A percentile compares a stretch with the other conserved stretches of the same genome.
Conservation (phyloP, 2,113 vertebrate genomes). For the Bucco capensis region DNA sequence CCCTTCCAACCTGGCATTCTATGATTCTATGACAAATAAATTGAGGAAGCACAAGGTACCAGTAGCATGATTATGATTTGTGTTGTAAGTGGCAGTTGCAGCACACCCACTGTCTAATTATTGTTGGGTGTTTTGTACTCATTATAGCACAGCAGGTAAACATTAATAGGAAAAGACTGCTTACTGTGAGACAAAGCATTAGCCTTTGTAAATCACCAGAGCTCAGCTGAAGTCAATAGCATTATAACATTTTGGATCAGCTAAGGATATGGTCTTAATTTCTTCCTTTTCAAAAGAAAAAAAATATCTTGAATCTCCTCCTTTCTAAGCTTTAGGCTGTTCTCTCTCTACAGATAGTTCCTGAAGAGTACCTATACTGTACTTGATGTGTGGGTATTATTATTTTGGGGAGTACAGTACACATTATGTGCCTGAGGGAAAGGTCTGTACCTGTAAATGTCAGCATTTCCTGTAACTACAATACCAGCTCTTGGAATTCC, state of each 20-base stretch:
- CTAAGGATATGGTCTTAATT: not conserved
- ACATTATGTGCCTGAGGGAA: not conserved
- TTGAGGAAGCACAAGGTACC: not conserved
- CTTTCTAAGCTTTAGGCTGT: not conserved
- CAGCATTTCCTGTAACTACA: constrained; percentile 2
- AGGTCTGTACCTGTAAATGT: not conserved
- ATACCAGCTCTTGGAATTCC: not conserved
- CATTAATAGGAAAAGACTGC: constrained; percentile 35
- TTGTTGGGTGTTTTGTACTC: constrained; percentile 22
- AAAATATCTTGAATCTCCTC: not conserved
- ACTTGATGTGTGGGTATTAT: not conserved
- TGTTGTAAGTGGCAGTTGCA: constrained; percentile 18
- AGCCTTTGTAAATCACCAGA: not conserved
- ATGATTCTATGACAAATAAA: constrained; percentile 33
- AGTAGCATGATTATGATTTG: not conserved
- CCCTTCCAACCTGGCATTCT: no score
- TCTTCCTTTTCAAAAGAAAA: not conserved
- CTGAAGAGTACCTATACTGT: not conserved
- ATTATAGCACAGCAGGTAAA: constrained; percentile 57
- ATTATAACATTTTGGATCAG: not conserved
- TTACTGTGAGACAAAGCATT: constrained; percentile 1
- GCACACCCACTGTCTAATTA: constrained; percentile 55
- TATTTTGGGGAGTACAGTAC: not conserved
- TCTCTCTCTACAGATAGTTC: not conserved
- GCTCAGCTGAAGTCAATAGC: not conserved